Conservation (phyloP, 2,113 vertebrate genomes). For the Pao palembangensis region DNA sequence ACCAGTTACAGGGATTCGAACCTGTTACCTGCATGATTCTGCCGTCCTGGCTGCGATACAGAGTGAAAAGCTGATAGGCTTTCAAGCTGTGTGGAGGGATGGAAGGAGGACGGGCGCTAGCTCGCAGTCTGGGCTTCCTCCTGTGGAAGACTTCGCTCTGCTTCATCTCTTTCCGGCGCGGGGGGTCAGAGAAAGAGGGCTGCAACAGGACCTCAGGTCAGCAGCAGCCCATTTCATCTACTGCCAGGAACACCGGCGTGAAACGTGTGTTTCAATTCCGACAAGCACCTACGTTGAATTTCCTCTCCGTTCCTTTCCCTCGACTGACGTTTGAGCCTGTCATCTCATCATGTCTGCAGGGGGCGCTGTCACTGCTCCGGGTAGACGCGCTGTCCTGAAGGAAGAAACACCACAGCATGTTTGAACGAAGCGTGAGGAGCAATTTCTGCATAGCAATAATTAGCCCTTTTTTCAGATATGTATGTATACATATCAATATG, state of each 20-base stretch:
- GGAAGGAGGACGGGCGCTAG: conserved; percentile 46
- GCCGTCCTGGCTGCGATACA: conserved; percentile 89
- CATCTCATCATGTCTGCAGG: conserved; percentile 45
- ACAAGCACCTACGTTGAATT: conserved; percentile 78
- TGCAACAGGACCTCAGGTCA: conserved; percentile 53
- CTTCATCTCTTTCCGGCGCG: conserved; percentile 78
- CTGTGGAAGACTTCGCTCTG: conserved; percentile 63
- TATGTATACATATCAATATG: too few relatives aligned
- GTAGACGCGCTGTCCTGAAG: conserved; percentile 84
- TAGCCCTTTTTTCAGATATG: too few relatives aligned
- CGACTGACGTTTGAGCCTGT: conserved; percentile 69
- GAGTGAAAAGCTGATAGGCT: conserved; percentile 94
- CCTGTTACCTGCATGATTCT: conserved; percentile 92
- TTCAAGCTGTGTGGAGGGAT: conserved; percentile 86
- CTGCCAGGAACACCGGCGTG: too few relatives aligned
- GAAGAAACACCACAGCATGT: background rate
- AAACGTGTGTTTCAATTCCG: background rate
- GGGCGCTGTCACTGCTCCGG: conserved; percentile 83
- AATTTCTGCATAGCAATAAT: too few relatives aligned
- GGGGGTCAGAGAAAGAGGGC: conserved; percentile 85
- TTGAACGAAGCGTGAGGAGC: too few relatives aligned
- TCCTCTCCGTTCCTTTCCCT: conserved; percentile 74
- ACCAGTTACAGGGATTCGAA: background rate
- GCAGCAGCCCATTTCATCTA: background rate
- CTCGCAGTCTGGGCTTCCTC: conserved; percentile 73